Evolutionary conservation across 2,113 vertebrate genomes (phyloP).

Genomic region (Pardalotus punctatus): DNA sequence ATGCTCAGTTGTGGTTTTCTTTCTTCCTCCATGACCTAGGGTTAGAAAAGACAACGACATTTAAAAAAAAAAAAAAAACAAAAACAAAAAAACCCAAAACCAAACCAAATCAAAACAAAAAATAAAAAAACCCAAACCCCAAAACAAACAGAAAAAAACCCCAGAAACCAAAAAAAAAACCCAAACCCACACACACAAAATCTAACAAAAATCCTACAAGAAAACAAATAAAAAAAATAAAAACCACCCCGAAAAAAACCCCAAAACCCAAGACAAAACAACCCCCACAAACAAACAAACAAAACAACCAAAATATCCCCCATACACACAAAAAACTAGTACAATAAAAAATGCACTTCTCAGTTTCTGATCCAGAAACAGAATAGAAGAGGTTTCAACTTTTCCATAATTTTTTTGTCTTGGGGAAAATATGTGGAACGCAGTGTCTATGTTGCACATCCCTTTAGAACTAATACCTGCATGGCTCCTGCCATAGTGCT

Average conservation of each 20-base stretch:
- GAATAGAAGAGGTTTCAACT: not conserved
- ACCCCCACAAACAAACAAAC: not conserved
- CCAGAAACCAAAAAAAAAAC: not conserved
- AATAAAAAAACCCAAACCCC: not conserved
- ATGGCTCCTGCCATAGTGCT: not conserved
- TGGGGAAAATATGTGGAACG: fast-evolving
- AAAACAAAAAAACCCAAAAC: not conserved
- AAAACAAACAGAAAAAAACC: no score
- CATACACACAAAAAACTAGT: not conserved
- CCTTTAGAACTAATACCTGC: not conserved
- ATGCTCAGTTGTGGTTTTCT: not conserved
- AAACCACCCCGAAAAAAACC: not conserved
- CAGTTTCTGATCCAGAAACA: not conserved
- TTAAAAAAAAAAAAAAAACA: no score
- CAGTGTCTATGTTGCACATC: not conserved
- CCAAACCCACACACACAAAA: not conserved
- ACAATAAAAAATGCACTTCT: not conserved
- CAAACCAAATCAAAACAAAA: no score
- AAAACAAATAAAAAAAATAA: no score
- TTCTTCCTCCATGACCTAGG: not conserved
- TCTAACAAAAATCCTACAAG: no score
- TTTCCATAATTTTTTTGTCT: not conserved
- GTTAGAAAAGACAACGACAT: not conserved
- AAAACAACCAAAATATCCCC: no score
- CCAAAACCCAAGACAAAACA: not conserved